Base-by-base conservation (phyloP, 2,888 invertebrate genomes). In the Ichneumon xanthorius region DNA sequence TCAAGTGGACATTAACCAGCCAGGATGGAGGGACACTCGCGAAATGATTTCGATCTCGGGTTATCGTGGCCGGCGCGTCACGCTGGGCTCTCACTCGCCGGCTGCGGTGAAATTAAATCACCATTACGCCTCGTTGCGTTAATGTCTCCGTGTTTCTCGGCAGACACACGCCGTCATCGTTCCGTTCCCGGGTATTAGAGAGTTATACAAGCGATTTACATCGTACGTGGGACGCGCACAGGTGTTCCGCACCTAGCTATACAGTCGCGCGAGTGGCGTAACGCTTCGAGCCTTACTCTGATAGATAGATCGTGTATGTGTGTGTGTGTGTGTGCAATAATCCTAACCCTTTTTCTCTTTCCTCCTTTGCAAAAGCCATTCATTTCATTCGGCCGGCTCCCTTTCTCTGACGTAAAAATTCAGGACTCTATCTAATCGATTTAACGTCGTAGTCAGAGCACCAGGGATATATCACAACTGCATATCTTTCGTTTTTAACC, bases 1-100 rank as follows among this genome's bases (percentile, higher is more conserved):
- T 91, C 92, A 90, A 92, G 91, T 91, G 91, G 89, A 90, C 90
- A 93, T 93, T 93, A 92, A 90, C 90, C 88, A 87, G 80, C 72
- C 82, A 80, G 77, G 22, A 67, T 67, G 63, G 50, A 78, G 26
- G 58, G 63, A 37, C 77, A 80, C 87, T 81, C 71, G 73, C 81
- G 80, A 88, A 88, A 86, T 80, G 85, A 84, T 83, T 82, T 82
- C 78, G 90, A 91, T 91, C 91, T 86, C 89, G 88, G 92, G 92
- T 90, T 92, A 89, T 87, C 88, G 89, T 87, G 87, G 58, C 58
- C 26, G 88, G 87, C 87, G 87, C 88, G 89, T 87, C 86, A 89
- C 75, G 80, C 80, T 67, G 81, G 63, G 58, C 30, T 19, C 50
- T 58, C 33, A 48, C 80, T 68, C 61, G 55, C 63, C 63, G 45